Evolutionary conservation across 1,140 invertebrate genomes (phyloP), one percentile per base, ranked within the genome.

Genomic region (Cheumatopsyche charites): DNA sequence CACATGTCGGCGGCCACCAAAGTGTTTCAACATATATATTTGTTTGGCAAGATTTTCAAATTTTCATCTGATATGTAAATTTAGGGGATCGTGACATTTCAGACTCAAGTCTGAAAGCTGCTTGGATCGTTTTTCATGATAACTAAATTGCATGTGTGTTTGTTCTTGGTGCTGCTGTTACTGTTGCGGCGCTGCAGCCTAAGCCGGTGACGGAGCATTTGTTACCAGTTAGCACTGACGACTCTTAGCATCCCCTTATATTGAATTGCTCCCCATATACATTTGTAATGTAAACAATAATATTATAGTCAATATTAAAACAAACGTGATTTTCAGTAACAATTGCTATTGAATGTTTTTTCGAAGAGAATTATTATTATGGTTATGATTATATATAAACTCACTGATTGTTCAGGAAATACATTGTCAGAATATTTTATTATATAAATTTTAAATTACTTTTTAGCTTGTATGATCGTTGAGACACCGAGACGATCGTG

Each of bases 161-260:
- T 75, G 49, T 75, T 75, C 63, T 75, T 70, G 74, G 74, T 75
- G 74, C 41, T 62, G 74, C 62, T 67, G 17, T 70, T 36, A 58
- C 62, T 3, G 68, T 25, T 49, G 29, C 9, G 63, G 26, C 23
- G 15, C 36, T 62, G 47, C 74, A 76, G 74, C 74, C 67, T 76
- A 76, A 76, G 74, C 43, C 47, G 65, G 65, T 67, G 69, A 49
- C 65, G 71, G 47, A 71, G 65, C 23, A 25, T 36, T 62, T 55
- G 69, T 73, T 58, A 55, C 71, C 69, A 71, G 69, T 71, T 73
- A 13, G 25, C 70, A 74, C 73, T 72, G 73, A 72, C 70, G 73
- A 72, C 71, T 71, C 52, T 70, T 70, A 76, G 71, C 74, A 73
- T 76, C 69, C 72, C 71, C 66, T 67, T 70, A 70, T 58, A 67